Percentiles rank a stretch among this genome's conserved stretches.
Conservation (phyloP, 2,888 invertebrate genomes). For the Rhagium mordax region DNA sequence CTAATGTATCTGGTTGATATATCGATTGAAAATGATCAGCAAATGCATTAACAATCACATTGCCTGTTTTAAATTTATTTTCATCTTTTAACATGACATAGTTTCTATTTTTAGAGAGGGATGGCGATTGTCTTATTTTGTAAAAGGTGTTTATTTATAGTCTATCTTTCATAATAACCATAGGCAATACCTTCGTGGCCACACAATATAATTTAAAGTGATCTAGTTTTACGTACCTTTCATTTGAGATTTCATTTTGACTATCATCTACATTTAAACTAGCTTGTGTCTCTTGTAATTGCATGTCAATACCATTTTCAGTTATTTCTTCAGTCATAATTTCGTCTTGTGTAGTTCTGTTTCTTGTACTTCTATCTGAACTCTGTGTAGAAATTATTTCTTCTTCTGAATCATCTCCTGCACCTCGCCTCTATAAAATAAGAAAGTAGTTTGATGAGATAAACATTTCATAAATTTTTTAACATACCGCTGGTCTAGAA, state of each 20-base stretch:
- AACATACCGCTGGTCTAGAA: constrained; percentile 69
- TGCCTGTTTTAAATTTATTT: too few species aligned
- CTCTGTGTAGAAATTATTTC: constrained; percentile 53
- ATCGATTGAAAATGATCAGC: too few species aligned
- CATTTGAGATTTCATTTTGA: constrained; percentile 52
- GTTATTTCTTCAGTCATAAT: constrained; percentile 47
- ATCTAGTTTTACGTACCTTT: constrained; percentile 45
- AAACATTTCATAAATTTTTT: neutral
- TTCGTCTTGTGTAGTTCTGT: constrained; percentile 38
- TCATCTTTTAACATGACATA: too few species aligned
- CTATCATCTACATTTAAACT: constrained; percentile 57
- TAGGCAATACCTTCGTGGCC: too few species aligned
- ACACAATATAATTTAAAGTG: too few species aligned
- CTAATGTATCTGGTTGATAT: too few species aligned
- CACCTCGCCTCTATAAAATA: constrained; percentile 47
- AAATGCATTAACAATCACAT: too few species aligned
- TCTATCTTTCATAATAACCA: too few species aligned
- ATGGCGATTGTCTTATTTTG: too few species aligned
- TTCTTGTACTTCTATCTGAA: constrained; percentile 48
- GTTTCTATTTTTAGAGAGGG: too few species aligned
- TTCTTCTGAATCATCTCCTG: constrained; percentile 50
- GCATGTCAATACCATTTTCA: constrained; percentile 23
- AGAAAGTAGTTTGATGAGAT: neutral
- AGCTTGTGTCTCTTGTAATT: constrained; percentile 41
- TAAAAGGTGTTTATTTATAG: too few species aligned